Evolutionary conservation across 2,888 invertebrate genomes (phyloP).

Genomic region (Cosmia pyralina): DNA sequence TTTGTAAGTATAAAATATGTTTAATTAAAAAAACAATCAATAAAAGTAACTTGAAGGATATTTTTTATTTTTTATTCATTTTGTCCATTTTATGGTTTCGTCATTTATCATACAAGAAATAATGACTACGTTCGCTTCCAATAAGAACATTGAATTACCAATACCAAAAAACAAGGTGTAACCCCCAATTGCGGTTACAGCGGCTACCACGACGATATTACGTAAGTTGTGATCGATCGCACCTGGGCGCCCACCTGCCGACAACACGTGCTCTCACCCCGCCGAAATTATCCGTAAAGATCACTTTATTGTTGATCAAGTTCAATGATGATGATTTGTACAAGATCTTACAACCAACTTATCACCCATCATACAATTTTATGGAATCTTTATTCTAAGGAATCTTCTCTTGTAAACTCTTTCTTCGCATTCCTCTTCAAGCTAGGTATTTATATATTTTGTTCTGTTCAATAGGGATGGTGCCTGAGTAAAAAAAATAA

Average conservation of each 20-base stretch:
- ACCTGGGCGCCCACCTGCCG: slow-evolving; percentile 71
- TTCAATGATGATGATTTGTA: background rate
- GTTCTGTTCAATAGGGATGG: background rate
- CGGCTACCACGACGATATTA: slow-evolving; percentile 53
- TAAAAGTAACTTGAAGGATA: background rate
- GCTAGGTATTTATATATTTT: background rate
- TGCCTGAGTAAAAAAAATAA: no score
- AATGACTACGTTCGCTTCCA: slow-evolving; percentile 38
- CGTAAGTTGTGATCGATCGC: slow-evolving; percentile 65
- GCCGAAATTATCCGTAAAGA: slow-evolving; percentile 39
- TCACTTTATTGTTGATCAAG: slow-evolving; percentile 22
- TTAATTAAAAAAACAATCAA: background rate
- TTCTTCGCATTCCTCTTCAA: background rate
- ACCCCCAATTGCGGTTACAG: slow-evolving; percentile 59
- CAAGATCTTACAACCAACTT: no score
- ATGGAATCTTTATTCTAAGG: background rate
- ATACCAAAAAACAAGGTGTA: slow-evolving; percentile 68
- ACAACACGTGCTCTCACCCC: slow-evolving; percentile 62
- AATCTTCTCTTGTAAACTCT: background rate
- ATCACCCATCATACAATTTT: no score
- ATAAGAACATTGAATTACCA: slow-evolving; percentile 52
- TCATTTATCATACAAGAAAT: slow-evolving; percentile 31
- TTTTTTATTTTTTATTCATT: background rate
- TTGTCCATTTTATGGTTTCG: background rate
- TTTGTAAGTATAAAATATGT: background rate